These are phyloP conservation scores for Lordiphosa fenestrarum DNA, from an alignment of 2,888 invertebrate species.

Conservation along the genomic window DNA sequence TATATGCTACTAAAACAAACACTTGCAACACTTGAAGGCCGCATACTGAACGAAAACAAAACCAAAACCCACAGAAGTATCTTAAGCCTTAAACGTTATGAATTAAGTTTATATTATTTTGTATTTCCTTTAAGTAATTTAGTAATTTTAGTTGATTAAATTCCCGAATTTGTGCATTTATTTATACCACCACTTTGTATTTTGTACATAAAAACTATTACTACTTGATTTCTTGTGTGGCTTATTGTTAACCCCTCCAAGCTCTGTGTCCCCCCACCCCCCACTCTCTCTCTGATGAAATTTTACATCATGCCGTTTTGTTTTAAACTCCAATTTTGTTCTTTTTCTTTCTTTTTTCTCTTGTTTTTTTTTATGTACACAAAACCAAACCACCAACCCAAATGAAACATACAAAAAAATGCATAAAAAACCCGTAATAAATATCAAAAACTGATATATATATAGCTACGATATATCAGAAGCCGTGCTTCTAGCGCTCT, in stretches of 20 bases:
- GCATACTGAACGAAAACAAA: conserved; percentile 20
- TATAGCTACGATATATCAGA: conserved; percentile 80
- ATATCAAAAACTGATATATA: conserved; percentile 18
- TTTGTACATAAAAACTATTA: neutral
- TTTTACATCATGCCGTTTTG: conserved; percentile 20
- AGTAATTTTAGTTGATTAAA: conserved; percentile 10
- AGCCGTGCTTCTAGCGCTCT: conserved; percentile 79
- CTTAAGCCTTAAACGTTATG: conserved; percentile 43
- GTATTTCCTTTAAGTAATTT: conserved; percentile 28
- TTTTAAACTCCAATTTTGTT: conserved; percentile 60
- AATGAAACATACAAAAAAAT: conserved; percentile 27
- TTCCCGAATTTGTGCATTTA: conserved; percentile 46
- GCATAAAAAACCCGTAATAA: conserved; percentile 19
- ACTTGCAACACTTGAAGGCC: conserved; percentile 26
- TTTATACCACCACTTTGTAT: conserved; percentile 29
- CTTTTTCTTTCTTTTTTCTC: conserved; percentile 64
- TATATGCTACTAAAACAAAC: conserved; percentile 40
- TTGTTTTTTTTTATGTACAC: conserved; percentile 70
- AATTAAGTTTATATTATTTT: conserved; percentile 29
- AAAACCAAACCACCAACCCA: conserved; percentile 61
- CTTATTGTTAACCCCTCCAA: conserved; percentile 16
- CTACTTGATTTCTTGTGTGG: conserved; percentile 17
- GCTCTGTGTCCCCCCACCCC: neutral
- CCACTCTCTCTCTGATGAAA: conserved; percentile 11
- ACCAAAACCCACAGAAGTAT: conserved; percentile 19